A percentile compares a stretch with the other conserved stretches of the same genome.
Conservation (phyloP, 2,113 vertebrate species). For the Etia nguti region DNA sequence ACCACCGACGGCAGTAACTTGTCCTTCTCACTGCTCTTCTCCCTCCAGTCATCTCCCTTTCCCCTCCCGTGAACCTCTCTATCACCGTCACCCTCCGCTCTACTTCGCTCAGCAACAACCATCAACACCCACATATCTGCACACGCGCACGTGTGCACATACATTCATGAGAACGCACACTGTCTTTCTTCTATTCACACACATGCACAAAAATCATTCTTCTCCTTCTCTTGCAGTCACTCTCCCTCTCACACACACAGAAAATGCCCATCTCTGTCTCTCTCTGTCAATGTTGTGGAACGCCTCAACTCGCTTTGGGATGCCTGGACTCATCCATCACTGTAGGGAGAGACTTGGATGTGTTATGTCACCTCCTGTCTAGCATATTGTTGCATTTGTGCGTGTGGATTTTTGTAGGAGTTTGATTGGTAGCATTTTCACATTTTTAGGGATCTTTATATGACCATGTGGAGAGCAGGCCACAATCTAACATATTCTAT, state of each 20-base stretch:
- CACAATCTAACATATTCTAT: neutral
- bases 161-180: neutral
- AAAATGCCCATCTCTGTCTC: conserved; percentile 33
- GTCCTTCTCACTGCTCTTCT: conserved; percentile 42
- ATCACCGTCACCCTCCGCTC: conserved; percentile 63
- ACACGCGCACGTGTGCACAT: neutral
- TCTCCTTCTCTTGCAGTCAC: conserved; percentile 43
- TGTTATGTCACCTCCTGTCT: conserved; percentile 33
- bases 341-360: conserved; percentile 2
- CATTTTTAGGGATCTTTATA: neutral
- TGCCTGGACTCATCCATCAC: conserved; percentile 59
- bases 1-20: conserved; percentile 46
- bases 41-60: conserved; percentile 34
- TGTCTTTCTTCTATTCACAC: conserved; percentile 25
- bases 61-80: conserved; percentile 53
- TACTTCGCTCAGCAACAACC: conserved; percentile 51
- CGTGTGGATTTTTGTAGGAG: neutral
- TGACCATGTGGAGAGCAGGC: neutral
- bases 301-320: conserved; percentile 27
- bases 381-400: neutral
- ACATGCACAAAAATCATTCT: conserved; percentile 43
- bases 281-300: conserved; percentile 60
- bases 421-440: neutral
- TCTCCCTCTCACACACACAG: neutral
- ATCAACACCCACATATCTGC: neutral